These are phyloP conservation scores for Theristicus caerulescens DNA, from an alignment of 2,113 vertebrate genomes.

Conservation along the genomic window DNA sequence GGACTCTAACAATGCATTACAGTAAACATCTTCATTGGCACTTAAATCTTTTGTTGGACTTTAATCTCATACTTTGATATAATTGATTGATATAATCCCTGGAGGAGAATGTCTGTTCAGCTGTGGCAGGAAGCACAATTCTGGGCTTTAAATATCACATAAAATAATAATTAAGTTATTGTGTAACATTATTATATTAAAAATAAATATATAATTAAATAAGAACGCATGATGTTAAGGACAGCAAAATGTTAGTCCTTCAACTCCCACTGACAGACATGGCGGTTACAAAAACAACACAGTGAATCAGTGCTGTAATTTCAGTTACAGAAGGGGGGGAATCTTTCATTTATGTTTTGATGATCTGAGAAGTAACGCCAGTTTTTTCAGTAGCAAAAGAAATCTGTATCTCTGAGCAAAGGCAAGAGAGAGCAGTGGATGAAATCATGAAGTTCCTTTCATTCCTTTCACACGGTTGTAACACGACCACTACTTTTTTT, in stretches of 20 bases:
- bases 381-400: neutral
- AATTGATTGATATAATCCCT: neutral
- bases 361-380: neutral
- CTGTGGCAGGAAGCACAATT: constrained; percentile 7
- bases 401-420: neutral
- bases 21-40: neutral
- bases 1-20: neutral
- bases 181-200: neutral
- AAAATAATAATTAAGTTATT: constrained; percentile 31
- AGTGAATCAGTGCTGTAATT: neutral
- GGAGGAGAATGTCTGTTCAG: neutral
- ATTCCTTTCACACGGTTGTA: neutral
- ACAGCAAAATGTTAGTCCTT: neutral
- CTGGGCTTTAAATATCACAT: constrained; percentile 14
- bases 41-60: neutral
- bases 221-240: neutral
- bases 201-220: constrained; percentile 22
- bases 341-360: neutral
- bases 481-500: neutral
- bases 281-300: neutral
- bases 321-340: neutral
- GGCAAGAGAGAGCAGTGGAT: neutral
- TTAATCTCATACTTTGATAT: neutral
- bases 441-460: neutral
- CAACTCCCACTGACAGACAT: neutral